These are phyloP conservation scores for Tupaia chinensis DNA, from an alignment of 2,113 vertebrate species.

Conservation along the genomic window DNA sequence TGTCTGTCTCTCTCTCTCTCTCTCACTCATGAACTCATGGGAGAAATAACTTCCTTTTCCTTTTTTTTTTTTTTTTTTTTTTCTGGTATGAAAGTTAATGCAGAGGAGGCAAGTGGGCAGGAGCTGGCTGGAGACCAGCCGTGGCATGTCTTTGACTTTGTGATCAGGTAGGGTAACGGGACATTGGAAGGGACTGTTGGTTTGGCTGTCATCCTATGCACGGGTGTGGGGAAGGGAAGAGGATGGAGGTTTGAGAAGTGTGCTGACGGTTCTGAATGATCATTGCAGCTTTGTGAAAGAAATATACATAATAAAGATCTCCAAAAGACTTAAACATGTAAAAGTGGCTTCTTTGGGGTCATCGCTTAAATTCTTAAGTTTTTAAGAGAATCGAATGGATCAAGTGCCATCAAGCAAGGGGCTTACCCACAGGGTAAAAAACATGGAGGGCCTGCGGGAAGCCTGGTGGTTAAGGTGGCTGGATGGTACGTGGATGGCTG, in stretches of 20 bases:
- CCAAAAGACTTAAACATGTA: background rate
- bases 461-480: too few relatives aligned
- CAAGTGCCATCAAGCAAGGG: background rate
- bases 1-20: too few relatives aligned
- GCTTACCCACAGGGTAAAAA: background rate
- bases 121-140: background rate
- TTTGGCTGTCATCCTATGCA: background rate
- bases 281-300: background rate
- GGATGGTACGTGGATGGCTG: too few relatives aligned
- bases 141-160: background rate
- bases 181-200: background rate
- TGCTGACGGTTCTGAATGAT: background rate
- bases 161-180: background rate
- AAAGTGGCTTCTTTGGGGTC: background rate
- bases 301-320: background rate
- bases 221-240: background rate
- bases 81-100: background rate
- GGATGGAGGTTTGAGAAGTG: background rate
- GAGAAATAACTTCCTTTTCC: too few relatives aligned
- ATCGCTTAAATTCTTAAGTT: background rate
- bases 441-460: background rate
- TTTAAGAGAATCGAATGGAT: background rate
- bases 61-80: too few relatives aligned
- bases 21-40: too few relatives aligned
- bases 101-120: background rate